Conservation (phyloP, 1,140 invertebrate genomes). For the Polypedilum pembai region DNA sequence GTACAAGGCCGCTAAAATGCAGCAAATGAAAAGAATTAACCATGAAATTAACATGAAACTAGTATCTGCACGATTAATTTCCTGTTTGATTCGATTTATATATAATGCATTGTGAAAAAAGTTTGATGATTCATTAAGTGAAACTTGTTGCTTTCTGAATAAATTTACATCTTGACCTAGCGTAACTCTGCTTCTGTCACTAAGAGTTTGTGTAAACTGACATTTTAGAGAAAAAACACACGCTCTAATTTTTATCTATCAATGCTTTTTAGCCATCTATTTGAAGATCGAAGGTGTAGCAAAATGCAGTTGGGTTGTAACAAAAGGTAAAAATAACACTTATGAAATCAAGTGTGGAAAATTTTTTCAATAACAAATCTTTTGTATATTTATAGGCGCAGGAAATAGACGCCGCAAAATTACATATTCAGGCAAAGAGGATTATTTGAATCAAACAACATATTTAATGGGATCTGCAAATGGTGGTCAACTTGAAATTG, state of each 20-base stretch:
- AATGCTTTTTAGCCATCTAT: background rate
- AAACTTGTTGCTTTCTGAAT: background rate
- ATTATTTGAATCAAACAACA: conserved; percentile 21
- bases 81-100: background rate
- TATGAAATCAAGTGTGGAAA: background rate
- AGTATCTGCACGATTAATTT: background rate
- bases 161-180: background rate
- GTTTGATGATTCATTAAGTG: background rate
- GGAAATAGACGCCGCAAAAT: background rate
- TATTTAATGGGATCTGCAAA: background rate
- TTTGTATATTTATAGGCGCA: background rate
- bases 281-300: background rate
- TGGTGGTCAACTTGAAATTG: background rate
- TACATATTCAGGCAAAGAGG: background rate
- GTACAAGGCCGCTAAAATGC: background rate
- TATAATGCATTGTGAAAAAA: background rate
- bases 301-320: background rate
- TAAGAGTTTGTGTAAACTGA: background rate
- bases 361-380: background rate
- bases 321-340: background rate
- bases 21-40: background rate
- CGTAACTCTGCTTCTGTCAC: background rate
- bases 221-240: background rate
- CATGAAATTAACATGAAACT: background rate
- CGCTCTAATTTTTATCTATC: conserved; percentile 5